These are phyloP conservation scores for Bradypus variegatus DNA, from an alignment of 2,797 vertebrate genomes.

Conservation along the genomic window DNA sequence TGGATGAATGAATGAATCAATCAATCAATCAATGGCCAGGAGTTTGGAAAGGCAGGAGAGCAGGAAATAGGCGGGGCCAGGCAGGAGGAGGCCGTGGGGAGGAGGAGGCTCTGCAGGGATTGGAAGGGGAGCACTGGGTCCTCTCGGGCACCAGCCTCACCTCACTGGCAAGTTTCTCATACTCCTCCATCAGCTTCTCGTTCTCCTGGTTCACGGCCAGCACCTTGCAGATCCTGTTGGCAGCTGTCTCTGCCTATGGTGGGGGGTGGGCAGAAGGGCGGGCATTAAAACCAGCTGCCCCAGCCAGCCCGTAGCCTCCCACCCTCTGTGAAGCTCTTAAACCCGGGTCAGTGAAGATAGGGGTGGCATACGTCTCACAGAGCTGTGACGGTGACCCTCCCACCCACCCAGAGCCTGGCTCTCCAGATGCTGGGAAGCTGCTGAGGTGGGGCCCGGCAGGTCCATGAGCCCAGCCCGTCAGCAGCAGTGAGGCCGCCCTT, in stretches of 20 bases:
- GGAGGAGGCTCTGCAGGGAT: background rate
- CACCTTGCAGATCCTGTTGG: constrained; percentile 93
- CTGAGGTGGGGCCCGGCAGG: background rate
- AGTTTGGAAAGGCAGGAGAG: background rate
- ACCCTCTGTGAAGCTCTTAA: background rate
- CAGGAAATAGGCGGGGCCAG: background rate
- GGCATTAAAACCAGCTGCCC: background rate
- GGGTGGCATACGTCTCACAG: no score
- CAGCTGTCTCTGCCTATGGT: constrained; percentile 87
- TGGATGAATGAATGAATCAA: background rate
- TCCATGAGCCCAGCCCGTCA: background rate
- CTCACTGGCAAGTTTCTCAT: constrained; percentile 94
- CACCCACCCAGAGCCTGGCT: background rate
- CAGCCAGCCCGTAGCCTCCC: background rate
- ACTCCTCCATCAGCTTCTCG: constrained; percentile 92
- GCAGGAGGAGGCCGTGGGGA: background rate
- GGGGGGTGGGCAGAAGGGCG: background rate
- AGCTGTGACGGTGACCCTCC: background rate
- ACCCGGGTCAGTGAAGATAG: background rate
- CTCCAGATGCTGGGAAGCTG: background rate
- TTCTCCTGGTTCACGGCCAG: constrained; percentile 94
- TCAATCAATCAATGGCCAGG: background rate
- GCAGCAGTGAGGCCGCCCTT: background rate
- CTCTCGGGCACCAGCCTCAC: constrained; percentile 66
- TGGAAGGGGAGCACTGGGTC: background rate